These are phyloP conservation scores for Heloderma charlesbogerti DNA, from an alignment of 2,113 vertebrate genomes.

Conservation along the genomic window DNA sequence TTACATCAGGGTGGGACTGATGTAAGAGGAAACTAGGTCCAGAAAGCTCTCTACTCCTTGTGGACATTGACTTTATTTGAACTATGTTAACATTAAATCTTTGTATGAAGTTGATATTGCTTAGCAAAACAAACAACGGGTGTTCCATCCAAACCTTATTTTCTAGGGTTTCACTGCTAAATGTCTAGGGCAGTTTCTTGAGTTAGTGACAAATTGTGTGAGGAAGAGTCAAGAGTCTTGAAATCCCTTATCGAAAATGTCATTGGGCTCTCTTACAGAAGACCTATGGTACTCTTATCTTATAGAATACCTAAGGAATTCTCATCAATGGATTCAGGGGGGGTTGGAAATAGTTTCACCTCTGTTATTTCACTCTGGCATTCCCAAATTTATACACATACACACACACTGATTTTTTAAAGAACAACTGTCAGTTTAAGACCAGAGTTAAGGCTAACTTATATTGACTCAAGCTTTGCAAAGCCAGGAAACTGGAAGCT, in stretches of 20 bases:
- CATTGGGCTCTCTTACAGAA: constrained; percentile 13
- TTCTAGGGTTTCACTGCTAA: constrained; percentile 24
- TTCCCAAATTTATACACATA: no score
- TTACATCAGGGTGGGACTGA: not conserved
- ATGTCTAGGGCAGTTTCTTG: not conserved
- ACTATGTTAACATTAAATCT: not conserved
- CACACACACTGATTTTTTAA: not conserved
- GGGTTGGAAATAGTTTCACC: not conserved
- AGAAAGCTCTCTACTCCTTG: constrained; percentile 31
- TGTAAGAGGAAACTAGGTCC: not conserved
- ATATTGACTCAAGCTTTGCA: no score
- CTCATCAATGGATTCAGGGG: not conserved
- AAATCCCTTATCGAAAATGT: not conserved
- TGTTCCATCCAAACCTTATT: constrained; percentile 13
- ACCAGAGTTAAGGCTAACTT: no score
- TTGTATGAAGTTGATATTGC: constrained; percentile 39
- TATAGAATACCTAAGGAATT: constrained; percentile 10
- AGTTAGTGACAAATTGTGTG: constrained; percentile 29
- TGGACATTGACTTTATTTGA: constrained; percentile 7
- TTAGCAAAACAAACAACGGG: constrained; percentile 26
- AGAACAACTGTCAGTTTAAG: no score
- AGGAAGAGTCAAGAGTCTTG: not conserved
- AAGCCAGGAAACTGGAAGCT: no score
- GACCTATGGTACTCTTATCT: constrained; percentile 15
- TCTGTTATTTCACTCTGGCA: not conserved